These are phyloP conservation scores for Patella caerulea DNA, from an alignment of 2,888 invertebrate genomes.

Conservation along the genomic window DNA sequence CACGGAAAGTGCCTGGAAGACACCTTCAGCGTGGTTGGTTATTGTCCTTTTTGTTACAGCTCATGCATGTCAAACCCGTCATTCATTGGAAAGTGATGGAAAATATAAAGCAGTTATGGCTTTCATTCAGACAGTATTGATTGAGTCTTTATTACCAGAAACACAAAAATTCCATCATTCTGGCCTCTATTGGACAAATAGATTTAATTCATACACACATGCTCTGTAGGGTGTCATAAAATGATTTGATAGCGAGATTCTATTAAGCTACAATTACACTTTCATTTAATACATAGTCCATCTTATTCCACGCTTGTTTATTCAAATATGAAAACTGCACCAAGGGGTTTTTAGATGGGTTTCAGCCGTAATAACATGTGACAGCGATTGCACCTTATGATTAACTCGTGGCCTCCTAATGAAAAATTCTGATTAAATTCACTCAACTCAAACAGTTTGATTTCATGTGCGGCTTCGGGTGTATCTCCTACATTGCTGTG, in stretches of 20 bases:
- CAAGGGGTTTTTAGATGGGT: conserved; percentile 4
- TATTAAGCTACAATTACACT: conserved; percentile 9
- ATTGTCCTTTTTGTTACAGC: not conserved
- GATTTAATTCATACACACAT: not conserved
- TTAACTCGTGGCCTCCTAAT: conserved; percentile 7
- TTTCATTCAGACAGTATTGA: conserved; percentile 7
- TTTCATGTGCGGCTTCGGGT: not conserved
- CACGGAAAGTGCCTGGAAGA: conserved; percentile 5
- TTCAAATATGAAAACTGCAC: conserved; percentile 7
- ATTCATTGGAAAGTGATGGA: conserved; percentile 2
- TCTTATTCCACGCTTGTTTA: not conserved
- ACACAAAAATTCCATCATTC: conserved; percentile 9
- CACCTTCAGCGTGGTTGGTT: not conserved
- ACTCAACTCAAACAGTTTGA: conserved; percentile 11
- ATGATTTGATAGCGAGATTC: conserved; percentile 5
- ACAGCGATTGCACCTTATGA: conserved; percentile 11
- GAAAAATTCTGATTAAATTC: conserved; percentile 11
- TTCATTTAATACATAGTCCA: not conserved
- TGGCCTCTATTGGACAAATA: conserved; percentile 4
- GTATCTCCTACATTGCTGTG: conserved; percentile 1
- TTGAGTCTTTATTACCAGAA: not conserved
- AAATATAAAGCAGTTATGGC: conserved; percentile 4
- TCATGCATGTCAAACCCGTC: conserved; percentile 2
- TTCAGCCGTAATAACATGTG: conserved; percentile 9
- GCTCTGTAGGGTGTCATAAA: conserved; percentile 1